Evolutionary conservation across 64 coral and sea anemone genomes (phyloP).

Genomic region (Actinia tenebrosa): DNA sequence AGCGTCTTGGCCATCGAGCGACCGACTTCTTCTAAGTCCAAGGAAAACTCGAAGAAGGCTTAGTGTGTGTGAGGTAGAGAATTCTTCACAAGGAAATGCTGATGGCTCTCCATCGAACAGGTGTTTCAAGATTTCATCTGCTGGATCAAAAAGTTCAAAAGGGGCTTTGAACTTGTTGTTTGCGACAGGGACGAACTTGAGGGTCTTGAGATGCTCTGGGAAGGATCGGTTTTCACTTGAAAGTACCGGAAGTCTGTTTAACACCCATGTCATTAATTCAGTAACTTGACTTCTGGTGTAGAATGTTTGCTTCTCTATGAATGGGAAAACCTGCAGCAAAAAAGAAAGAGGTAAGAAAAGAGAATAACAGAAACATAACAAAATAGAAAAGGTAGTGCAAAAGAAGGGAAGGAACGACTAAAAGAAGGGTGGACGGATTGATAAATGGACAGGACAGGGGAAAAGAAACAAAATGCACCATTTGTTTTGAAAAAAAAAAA

Average conservation of each 20-base stretch:
- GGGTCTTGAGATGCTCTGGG: slow-evolving; percentile 62
- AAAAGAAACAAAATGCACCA: too few species aligned
- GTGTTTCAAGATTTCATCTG: slow-evolving; percentile 67
- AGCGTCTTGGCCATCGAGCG: slow-evolving; percentile 60
- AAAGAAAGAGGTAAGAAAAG: background rate
- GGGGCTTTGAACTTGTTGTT: slow-evolving; percentile 73
- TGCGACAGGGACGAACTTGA: slow-evolving; percentile 76
- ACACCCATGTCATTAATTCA: slow-evolving; percentile 83
- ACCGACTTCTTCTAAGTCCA: slow-evolving; percentile 68
- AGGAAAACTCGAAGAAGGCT: slow-evolving; percentile 83
- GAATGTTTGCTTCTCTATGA: slow-evolving; percentile 42
- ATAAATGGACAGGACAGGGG: too few species aligned
- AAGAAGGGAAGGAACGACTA: background rate
- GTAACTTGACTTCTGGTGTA: slow-evolving; percentile 76
- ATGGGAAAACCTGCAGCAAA: slow-evolving; percentile 52
- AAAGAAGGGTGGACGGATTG: too few species aligned
- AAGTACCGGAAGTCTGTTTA: slow-evolving; percentile 76
- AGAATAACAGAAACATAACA: background rate
- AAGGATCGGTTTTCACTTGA: slow-evolving; percentile 78
- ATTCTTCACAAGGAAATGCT: slow-evolving; percentile 72
- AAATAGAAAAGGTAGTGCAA: background rate
- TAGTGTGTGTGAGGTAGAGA: slow-evolving; percentile 57
- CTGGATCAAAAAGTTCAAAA: slow-evolving; percentile 79
- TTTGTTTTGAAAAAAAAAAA: background rate
- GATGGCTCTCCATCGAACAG: slow-evolving; percentile 68